Evolutionary conservation across 2,888 invertebrate genomes (phyloP), one percentile per base, ranked within the genome.

Genomic region (Meghimatium bilineatum): DNA sequence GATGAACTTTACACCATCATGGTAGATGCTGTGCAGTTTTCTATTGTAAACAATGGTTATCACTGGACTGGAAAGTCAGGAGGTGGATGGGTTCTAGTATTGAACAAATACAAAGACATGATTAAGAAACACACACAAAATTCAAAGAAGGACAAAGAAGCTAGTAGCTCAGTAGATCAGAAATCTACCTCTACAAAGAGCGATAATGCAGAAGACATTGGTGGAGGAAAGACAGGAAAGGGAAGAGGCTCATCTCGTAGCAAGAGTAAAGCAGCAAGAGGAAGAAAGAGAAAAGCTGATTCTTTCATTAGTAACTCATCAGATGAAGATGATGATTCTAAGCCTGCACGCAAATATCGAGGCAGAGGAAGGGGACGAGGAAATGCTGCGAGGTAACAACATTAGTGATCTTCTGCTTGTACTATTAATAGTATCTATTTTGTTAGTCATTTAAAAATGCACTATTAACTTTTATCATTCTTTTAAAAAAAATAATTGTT

Each of bases 31-130:
- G 89, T 91, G 1, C 86, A 89, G 56, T 91, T 86, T 79, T 87
- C 91, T 44, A 90, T 91, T 75, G 85, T 89, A 66, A 90, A 89
- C 0, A 85, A 90, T 77, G 91, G 91, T 8, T 91, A 91, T 82
- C 86, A 90, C 83, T 90, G 90, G 90, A 90, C 88, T 84, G 89
- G 88, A 88, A 90, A 90, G 76, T 89, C 87, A 0, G 90, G 88
- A 3, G 91, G 91, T 49, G 91, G 91, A 8, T 91, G 91, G 91
- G 87, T 79, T 1, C 87, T 88, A 63, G 91, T 91, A 29, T 86
- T 91, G 10, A 79, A 85, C 6, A 79, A 88, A 34, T 91, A 91
- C 85, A 87, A 87, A 72, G 89, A 88, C 52, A 75, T 79, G 81
- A 75, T 32, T 26, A 29, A 80, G 26, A 74, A 78, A 44, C 74